Conservation (phyloP, 2,888 invertebrate genomes). For the Imbricaverruca yamaguchii region DNA sequence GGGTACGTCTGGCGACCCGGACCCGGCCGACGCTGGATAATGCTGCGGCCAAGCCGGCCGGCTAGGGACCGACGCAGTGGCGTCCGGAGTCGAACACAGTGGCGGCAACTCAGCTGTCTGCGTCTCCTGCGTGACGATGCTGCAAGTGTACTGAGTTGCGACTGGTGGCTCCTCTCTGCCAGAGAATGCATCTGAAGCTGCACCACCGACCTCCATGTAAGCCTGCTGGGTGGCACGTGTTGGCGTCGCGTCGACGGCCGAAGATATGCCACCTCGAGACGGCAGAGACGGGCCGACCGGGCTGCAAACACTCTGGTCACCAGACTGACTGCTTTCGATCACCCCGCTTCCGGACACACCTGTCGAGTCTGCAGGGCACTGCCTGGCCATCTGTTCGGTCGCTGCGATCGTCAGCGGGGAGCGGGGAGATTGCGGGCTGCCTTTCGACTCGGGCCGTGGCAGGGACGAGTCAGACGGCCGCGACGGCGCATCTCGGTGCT, state of each 20-base stretch:
- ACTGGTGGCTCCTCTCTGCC: background rate
- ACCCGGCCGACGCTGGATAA: too few relatives aligned
- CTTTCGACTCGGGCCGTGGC: background rate
- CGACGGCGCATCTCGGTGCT: background rate
- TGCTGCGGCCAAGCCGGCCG: too few relatives aligned
- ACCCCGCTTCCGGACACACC: background rate
- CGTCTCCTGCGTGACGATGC: constrained; percentile 8
- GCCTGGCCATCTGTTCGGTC: background rate
- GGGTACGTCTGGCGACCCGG: too few relatives aligned
- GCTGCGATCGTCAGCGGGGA: background rate
- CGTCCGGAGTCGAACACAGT: background rate
- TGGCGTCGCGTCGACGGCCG: too few relatives aligned
- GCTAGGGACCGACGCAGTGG: too few relatives aligned
- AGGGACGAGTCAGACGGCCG: background rate
- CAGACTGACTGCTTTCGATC: background rate
- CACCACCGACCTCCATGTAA: too few relatives aligned
- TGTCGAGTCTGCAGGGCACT: background rate
- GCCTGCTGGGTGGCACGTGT: too few relatives aligned
- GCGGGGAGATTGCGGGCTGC: background rate
- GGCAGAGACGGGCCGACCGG: too few relatives aligned
- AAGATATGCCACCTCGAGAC: too few relatives aligned
- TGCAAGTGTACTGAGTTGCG: background rate
- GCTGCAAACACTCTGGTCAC: background rate
- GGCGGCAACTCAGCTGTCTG: constrained; percentile 13
- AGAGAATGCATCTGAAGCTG: background rate